Evolutionary conservation across 2,888 invertebrate species (phyloP).

Genomic region (Acanthosepion pharaonis): DNA sequence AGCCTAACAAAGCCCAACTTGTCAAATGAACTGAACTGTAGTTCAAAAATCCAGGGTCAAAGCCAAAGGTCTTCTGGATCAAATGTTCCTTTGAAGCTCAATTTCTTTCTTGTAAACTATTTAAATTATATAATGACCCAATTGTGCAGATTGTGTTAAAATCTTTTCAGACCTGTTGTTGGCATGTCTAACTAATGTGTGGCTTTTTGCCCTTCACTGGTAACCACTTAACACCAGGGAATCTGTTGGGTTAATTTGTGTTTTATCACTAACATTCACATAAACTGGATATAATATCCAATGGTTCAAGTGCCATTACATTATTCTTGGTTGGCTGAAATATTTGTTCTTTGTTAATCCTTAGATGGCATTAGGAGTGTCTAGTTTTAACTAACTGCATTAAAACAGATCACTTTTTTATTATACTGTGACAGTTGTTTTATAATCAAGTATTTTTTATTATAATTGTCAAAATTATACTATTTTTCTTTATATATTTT

Average conservation of each 20-base stretch:
- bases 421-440: too few relatives aligned
- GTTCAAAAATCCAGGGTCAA: background rate
- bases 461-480: too few relatives aligned
- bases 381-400: too few relatives aligned
- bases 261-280: background rate
- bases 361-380: too few relatives aligned
- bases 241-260: background rate
- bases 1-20: background rate
- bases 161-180: background rate
- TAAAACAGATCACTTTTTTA: too few relatives aligned
- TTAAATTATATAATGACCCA: background rate
- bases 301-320: too few relatives aligned
- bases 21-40: background rate
- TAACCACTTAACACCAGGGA: background rate
- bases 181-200: background rate
- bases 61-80: background rate
- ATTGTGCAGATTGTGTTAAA: background rate
- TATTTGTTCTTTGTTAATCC: too few relatives aligned
- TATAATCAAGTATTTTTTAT: too few relatives aligned
- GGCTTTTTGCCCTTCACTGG: background rate
- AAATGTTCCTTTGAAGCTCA: background rate
- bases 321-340: too few relatives aligned
- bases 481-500: too few relatives aligned
- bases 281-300: background rate
- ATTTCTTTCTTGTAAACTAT: slow-evolving; percentile 33